Percentiles rank a stretch among this genome's conserved stretches.
These are phyloP conservation scores for Crotalus tigris DNA, from an alignment of 2,113 vertebrate genomes.

Conservation along the genomic window DNA sequence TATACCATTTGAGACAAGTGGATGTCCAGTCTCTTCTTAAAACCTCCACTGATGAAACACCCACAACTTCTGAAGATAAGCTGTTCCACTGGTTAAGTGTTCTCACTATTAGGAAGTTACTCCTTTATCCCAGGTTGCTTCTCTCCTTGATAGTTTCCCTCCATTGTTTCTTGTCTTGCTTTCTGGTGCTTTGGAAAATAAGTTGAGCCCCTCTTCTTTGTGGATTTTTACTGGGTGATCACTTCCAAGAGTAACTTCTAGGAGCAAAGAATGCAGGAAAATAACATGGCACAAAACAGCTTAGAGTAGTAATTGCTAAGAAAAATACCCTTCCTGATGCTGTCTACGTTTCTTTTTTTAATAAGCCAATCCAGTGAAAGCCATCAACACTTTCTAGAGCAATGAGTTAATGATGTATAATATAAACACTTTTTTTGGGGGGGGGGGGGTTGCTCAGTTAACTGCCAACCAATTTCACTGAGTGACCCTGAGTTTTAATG, in stretches of 20 bases:
- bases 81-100: background rate
- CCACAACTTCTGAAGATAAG: background rate
- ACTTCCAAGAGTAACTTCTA: background rate
- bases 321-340: background rate
- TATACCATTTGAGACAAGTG: background rate
- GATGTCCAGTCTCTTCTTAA: background rate
- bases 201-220: background rate
- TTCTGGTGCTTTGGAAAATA: background rate
- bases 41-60: background rate
- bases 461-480: background rate
- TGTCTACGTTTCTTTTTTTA: background rate
- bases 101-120: background rate
- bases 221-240: background rate
- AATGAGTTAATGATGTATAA: background rate
- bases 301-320: background rate
- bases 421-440: background rate
- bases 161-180: background rate
- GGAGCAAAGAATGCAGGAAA: background rate
- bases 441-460: no score
- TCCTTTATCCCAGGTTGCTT: background rate
- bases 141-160: background rate
- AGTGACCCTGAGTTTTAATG: background rate
- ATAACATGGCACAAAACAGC: background rate
- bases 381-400: background rate
- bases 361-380: background rate